These are phyloP conservation scores for Paedocypris micromegethes DNA, from an alignment of 2,797 vertebrate genomes.

Conservation along the genomic window DNA sequence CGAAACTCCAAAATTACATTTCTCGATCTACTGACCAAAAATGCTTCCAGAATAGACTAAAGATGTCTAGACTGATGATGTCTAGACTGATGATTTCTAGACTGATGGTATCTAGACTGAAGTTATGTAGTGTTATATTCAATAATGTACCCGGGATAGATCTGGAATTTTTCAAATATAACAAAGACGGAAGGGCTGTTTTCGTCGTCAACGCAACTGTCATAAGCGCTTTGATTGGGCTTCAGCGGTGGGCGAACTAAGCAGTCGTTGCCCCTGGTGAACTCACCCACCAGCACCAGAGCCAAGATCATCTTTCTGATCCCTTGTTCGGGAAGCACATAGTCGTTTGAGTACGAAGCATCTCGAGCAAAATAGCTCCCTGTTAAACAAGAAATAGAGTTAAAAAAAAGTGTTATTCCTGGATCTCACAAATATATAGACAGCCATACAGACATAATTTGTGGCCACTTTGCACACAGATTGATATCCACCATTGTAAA, in stretches of 20 bases:
- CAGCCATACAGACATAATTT: too few species aligned
- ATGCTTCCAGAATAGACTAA: too few species aligned
- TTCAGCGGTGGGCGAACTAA: constrained; percentile 62
- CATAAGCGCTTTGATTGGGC: constrained; percentile 61
- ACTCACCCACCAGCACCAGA: constrained; percentile 83
- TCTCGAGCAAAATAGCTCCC: constrained; percentile 93
- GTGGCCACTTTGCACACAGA: too few species aligned
- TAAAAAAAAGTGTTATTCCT: too few species aligned
- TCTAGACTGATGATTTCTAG: too few species aligned
- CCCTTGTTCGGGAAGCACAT: constrained; percentile 45
- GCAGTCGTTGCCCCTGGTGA: constrained; percentile 59
- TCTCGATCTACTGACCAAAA: too few species aligned
- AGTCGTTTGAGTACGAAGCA: constrained; percentile 79
- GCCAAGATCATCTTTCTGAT: constrained; percentile 78
- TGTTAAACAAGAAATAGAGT: constrained; percentile 50
- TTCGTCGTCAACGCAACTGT: constrained; percentile 80
- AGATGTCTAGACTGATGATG: too few species aligned
- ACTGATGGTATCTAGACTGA: too few species aligned
- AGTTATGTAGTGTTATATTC: constrained; percentile 55
- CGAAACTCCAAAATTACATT: too few species aligned
- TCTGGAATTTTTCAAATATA: constrained; percentile 87
- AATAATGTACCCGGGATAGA: constrained; percentile 89
- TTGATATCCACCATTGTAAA: too few species aligned
- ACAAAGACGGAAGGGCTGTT: constrained; percentile 80
- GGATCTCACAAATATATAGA: too few species aligned